Conservation (phyloP, 2,888 invertebrate genomes). For the Polyommatus icarus region DNA sequence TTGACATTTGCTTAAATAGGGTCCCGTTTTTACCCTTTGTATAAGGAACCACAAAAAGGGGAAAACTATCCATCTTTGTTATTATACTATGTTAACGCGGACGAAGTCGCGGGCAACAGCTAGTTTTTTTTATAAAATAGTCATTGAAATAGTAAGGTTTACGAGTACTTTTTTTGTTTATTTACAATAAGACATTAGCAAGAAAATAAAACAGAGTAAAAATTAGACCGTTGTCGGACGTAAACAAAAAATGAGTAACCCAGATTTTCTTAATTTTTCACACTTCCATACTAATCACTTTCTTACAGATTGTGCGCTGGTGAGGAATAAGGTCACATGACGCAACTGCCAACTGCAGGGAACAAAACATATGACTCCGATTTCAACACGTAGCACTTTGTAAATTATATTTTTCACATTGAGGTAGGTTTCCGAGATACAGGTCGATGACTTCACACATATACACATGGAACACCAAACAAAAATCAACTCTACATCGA, state of each 20-base stretch:
- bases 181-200: too few relatives aligned
- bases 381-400: slow-evolving; percentile 50
- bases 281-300: neutral
- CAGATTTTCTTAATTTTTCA: neutral
- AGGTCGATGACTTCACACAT: slow-evolving; percentile 68
- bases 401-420: slow-evolving; percentile 65
- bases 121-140: too few relatives aligned
- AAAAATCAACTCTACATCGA: slow-evolving; percentile 35
- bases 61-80: too few relatives aligned
- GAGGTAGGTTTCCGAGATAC: slow-evolving; percentile 71
- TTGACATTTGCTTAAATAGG: too few relatives aligned
- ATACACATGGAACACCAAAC: slow-evolving; percentile 46
- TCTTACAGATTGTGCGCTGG: neutral
- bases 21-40: too few relatives aligned
- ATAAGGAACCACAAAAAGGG: too few relatives aligned
- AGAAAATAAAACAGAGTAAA: neutral
- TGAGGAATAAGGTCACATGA: slow-evolving; percentile 26
- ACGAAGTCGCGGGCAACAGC: too few relatives aligned
- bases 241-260: neutral
- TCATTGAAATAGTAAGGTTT: too few relatives aligned
- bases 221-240: neutral
- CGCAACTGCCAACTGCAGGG: slow-evolving; percentile 37
- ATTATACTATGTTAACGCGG: too few relatives aligned
- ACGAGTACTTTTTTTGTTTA: too few relatives aligned
- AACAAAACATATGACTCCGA: slow-evolving; percentile 46